phyloP scores from a whole-genome alignment of 2,113 vertebrate genomes.

The Bolborhynchus lineola region DNA sequence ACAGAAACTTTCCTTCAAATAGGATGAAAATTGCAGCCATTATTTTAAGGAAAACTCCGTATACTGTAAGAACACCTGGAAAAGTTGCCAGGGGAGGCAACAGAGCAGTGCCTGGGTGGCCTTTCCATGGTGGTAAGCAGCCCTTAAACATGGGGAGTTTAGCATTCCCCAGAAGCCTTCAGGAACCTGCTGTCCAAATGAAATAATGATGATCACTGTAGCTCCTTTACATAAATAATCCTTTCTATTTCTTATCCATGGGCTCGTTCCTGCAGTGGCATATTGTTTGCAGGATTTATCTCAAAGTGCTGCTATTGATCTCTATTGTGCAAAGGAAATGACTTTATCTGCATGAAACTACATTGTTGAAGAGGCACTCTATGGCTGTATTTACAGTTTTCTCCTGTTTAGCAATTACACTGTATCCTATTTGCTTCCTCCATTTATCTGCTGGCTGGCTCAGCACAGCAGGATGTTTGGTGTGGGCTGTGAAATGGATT shows the following conservation, averaged over 20 bases:
- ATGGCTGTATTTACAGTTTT: slow-evolving; percentile 9
- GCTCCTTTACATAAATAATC: slow-evolving; percentile 23
- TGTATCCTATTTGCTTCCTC: neutral
- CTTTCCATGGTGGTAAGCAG: neutral
- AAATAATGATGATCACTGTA: neutral
- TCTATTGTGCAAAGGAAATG: neutral
- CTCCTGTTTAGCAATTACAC: neutral
- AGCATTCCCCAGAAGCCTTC: neutral
- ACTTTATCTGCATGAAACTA: neutral
- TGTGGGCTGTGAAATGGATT: slow-evolving; percentile 14
- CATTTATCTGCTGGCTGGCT: neutral
- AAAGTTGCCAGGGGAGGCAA: neutral
- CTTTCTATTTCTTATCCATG: neutral
- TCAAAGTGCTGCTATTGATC: neutral
- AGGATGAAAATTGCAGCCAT: neutral
- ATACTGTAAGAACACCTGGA: neutral
- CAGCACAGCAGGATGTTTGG: neutral
- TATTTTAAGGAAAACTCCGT: neutral
- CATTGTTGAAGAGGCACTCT: neutral
- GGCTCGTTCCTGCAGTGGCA: neutral
- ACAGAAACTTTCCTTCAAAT: neutral
- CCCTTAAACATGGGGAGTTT: neutral
- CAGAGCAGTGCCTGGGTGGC: neutral
- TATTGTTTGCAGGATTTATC: neutral
- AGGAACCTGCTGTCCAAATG: neutral